A percentile compares a stretch with the other conserved stretches of the same genome.
phyloP scores from a whole-genome alignment of 2,888 invertebrate species.

The Apoda limacodes region DNA sequence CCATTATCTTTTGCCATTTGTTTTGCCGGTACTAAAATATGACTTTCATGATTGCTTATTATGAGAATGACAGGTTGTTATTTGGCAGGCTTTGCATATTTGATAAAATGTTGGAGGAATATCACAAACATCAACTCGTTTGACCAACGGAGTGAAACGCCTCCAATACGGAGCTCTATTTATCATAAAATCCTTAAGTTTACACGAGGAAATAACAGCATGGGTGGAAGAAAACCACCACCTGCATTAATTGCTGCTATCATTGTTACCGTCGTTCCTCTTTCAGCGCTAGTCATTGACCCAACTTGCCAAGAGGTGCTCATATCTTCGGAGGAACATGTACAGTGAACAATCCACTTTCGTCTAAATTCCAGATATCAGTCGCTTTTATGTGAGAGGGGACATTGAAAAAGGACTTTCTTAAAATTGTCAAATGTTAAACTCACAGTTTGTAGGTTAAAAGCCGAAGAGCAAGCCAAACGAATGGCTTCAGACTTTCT shows the following conservation, averaged over 20 bases:
- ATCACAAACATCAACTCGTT: constrained; percentile 17
- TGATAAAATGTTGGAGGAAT: no score
- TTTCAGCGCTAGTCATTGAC: no score
- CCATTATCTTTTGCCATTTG: constrained; percentile 16
- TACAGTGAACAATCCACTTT: constrained; percentile 25
- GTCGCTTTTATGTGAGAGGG: constrained; percentile 16
- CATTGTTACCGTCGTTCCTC: no score
- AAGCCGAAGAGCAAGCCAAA: constrained; percentile 22
- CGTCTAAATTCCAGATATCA: constrained; percentile 25
- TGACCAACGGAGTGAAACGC: constrained; percentile 19
- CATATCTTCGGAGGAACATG: constrained; percentile 24
- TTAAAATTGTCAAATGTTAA: constrained; percentile 21
- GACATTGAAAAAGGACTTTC: constrained; percentile 17
- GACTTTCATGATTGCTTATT: no score
- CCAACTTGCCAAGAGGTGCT: constrained; percentile 24
- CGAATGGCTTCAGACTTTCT: constrained; percentile 24
- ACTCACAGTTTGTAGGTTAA: constrained; percentile 20
- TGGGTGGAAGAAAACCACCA: no score
- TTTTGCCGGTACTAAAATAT: constrained; percentile 15
- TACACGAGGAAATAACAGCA: constrained; percentile 17
- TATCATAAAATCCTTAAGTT: constrained; percentile 18
- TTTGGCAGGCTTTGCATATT: no score
- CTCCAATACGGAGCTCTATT: constrained; percentile 16
- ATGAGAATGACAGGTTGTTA: no score
- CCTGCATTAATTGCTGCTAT: constrained; percentile 15